phyloP scores from a whole-genome alignment of 1,140 invertebrate species.

The Calliopsis andreniformis region DNA sequence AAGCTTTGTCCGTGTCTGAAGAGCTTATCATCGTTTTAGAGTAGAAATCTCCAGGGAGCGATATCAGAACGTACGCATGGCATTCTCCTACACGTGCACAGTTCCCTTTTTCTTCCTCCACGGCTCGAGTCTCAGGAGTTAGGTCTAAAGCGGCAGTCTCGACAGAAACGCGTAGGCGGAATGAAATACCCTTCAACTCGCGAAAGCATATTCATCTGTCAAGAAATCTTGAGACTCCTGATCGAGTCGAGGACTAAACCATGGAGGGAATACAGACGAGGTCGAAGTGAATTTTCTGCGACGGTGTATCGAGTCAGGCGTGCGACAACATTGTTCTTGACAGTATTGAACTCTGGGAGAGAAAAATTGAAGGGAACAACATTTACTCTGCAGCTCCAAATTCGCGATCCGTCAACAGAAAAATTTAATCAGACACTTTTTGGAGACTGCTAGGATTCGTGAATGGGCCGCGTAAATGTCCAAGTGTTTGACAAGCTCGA shows the following conservation, averaged over 20 bases:
- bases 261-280: not conserved
- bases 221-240: slow-evolving; percentile 4
- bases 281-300: not conserved
- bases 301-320: not conserved
- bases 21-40: not conserved
- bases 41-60: slow-evolving; percentile 1
- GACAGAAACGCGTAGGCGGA: not conserved
- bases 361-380: not conserved
- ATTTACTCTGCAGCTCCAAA: too few relatives aligned
- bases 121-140: not conserved
- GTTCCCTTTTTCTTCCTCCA: not conserved
- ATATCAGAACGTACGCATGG: slow-evolving; percentile 19
- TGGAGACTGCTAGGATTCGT: too few relatives aligned
- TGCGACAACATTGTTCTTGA: not conserved
- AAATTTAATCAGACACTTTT: too few relatives aligned
- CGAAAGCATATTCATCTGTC: slow-evolving; percentile 17
- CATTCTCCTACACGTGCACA: slow-evolving; percentile 21
- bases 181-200: slow-evolving; percentile 8
- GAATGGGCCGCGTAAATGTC: too few relatives aligned
- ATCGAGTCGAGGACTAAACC: not conserved
- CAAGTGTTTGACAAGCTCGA: too few relatives aligned
- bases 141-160: not conserved
- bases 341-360: not conserved
- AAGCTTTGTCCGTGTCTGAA: not conserved
- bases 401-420: too few relatives aligned